Percentiles rank a stretch among this genome's conserved stretches.
These are phyloP conservation scores for Mus pahari DNA, from an alignment of 2,113 vertebrate species.

Conservation along the genomic window DNA sequence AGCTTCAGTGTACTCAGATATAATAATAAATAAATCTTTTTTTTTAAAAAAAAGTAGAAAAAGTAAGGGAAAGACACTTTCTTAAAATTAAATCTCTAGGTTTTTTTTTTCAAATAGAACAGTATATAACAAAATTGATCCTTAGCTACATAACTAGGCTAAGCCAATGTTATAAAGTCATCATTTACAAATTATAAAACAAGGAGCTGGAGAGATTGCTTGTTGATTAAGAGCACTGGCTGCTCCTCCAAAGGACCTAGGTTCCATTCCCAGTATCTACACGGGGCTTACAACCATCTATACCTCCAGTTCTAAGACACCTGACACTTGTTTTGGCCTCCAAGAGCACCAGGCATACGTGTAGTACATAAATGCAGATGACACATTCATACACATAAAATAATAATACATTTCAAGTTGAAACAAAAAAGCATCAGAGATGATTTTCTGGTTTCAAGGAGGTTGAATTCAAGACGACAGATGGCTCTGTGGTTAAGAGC, in stretches of 20 bases:
- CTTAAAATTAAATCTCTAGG: not conserved
- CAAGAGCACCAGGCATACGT: not conserved
- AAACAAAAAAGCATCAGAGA: not conserved
- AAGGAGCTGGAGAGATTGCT: not conserved
- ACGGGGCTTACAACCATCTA: not conserved
- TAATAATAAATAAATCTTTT: too few relatives aligned
- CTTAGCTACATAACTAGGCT: not conserved
- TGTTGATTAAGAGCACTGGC: too few relatives aligned
- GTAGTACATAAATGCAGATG: not conserved
- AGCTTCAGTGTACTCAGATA: too few relatives aligned
- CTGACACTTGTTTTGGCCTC: not conserved
- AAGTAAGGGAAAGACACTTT: not conserved
- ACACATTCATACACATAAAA: not conserved
- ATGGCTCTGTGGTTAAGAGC: not conserved
- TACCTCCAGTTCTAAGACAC: not conserved
- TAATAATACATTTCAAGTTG: not conserved
- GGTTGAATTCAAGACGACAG: not conserved
- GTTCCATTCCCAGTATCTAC: not conserved
- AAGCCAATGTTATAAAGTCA: not conserved
- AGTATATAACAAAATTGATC: constrained; percentile 34
- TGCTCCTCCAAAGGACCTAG: not conserved
- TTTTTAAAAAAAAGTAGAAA: constrained; percentile 33
- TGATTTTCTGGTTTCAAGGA: not conserved
- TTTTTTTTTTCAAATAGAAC: not conserved
- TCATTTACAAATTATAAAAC: constrained; percentile 19